Evolutionary conservation across 2,888 invertebrate species (phyloP).

Genomic region (Mythimna ferrago): DNA sequence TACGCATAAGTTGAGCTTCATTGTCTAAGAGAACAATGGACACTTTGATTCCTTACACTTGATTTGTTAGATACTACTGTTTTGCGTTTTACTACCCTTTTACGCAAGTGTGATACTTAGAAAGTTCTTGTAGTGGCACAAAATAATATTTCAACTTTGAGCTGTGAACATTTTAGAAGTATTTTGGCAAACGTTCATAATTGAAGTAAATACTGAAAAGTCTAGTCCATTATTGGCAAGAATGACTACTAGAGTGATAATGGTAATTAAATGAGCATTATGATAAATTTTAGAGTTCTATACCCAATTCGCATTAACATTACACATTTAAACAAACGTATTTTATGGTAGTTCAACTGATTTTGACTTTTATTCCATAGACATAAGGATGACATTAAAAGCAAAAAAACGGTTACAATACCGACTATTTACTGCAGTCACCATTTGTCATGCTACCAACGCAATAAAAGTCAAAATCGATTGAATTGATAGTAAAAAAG

Average conservation of each 20-base stretch:
- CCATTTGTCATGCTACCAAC: too few species aligned
- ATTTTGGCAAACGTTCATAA: neutral
- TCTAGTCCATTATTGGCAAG: too few species aligned
- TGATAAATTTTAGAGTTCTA: too few species aligned
- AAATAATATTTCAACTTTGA: neutral
- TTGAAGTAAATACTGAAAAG: neutral
- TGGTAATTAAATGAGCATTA: neutral
- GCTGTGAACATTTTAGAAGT: neutral
- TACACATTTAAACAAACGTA: too few species aligned
- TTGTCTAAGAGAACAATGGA: conserved; percentile 42
- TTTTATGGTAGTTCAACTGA: too few species aligned
- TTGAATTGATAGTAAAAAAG: too few species aligned
- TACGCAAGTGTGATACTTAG: neutral
- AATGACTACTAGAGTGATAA: neutral
- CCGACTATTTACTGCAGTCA: too few species aligned
- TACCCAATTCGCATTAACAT: too few species aligned
- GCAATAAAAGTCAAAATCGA: too few species aligned
- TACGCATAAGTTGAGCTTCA: conserved; percentile 31
- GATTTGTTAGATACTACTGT: conserved; percentile 36
- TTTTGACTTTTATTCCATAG: too few species aligned
- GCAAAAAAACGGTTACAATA: too few species aligned
- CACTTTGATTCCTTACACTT: conserved; percentile 16
- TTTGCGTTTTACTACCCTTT: conserved; percentile 14
- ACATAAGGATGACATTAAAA: too few species aligned
- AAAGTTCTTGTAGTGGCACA: neutral